Conservation (phyloP, 1,140 invertebrate species). For the Anoplophora glabripennis region DNA sequence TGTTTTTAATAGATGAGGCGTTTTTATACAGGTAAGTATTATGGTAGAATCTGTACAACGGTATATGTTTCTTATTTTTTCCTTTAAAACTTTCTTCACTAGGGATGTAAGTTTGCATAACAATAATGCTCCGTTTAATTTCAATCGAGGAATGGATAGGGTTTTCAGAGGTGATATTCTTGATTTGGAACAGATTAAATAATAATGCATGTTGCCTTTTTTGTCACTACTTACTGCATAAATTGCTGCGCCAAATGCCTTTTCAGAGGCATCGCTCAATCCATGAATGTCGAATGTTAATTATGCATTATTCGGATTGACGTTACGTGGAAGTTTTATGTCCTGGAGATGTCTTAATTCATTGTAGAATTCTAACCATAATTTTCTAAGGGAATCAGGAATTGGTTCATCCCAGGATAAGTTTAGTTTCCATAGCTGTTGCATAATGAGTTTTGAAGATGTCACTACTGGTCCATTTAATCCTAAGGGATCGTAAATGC, state of each 20-base stretch:
- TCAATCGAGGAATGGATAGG: conserved; percentile 35
- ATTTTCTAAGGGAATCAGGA: not conserved
- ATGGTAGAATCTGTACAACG: conserved; percentile 26
- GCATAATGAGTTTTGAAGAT: conserved; percentile 12
- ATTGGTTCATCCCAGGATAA: conserved; percentile 7
- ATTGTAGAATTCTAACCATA: conserved; percentile 4
- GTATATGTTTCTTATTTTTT: not conserved
- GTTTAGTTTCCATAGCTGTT: conserved; percentile 9
- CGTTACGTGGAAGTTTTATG: conserved; percentile 1
- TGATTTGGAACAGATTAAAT: conserved; percentile 37
- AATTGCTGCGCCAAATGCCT: conserved; percentile 39
- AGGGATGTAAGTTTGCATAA: conserved; percentile 32
- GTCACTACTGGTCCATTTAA: conserved; percentile 43
- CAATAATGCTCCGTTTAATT: conserved; percentile 41
- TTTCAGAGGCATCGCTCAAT: conserved; percentile 39
- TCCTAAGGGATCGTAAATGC: conserved; percentile 52
- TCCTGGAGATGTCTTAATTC: not conserved
- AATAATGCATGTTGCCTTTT: conserved; percentile 19
- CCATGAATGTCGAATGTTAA: conserved; percentile 30
- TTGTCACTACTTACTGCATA: conserved; percentile 32
- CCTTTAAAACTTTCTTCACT: conserved; percentile 10
- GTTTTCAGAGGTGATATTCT: conserved; percentile 40
- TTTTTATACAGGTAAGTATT: conserved; percentile 38
- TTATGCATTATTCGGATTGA: not conserved
- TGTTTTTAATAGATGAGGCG: conserved; percentile 32